Percentiles rank a stretch among this genome's conserved stretches.
Conservation (phyloP, 2,797 vertebrate genomes). For the Ataeniobius toweri region DNA sequence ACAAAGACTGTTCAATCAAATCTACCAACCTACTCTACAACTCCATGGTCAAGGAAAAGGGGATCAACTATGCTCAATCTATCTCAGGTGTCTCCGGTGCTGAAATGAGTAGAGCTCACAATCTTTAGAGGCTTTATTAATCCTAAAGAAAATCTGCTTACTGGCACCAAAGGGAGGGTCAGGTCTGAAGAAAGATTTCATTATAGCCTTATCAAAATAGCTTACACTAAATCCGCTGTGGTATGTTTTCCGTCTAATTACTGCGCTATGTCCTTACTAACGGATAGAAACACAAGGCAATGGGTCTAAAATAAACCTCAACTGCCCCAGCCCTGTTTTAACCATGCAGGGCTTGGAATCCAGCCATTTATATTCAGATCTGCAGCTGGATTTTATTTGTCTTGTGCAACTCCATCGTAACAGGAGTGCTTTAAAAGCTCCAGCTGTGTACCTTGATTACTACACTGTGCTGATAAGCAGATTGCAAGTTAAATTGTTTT, state of each 20-base stretch:
- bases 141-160: constrained; percentile 43
- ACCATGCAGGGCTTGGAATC: not conserved
- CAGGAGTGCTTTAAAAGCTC: constrained; percentile 1
- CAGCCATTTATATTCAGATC: not conserved
- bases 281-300: constrained; percentile 34
- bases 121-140: constrained; percentile 54
- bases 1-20: constrained; percentile 30
- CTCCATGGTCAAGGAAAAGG: constrained; percentile 16
- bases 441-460: constrained; percentile 23
- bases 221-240: constrained; percentile 63
- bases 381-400: not conserved
- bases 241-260: constrained; percentile 65
- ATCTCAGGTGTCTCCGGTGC: constrained; percentile 25
- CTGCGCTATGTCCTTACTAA: constrained; percentile 45
- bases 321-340: constrained; percentile 15
- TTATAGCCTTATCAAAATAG: constrained; percentile 73
- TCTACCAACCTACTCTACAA: constrained; percentile 21
- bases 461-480: constrained; percentile 2
- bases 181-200: constrained; percentile 65
- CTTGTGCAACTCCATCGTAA: not conserved
- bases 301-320: constrained; percentile 22
- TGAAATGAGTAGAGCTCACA: constrained; percentile 27
- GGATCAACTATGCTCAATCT: constrained; percentile 24
- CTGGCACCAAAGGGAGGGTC: constrained; percentile 51
- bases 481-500: constrained; percentile 1